phyloP scores from a whole-genome alignment of 2,888 invertebrate species.

The Plusia festucae region DNA sequence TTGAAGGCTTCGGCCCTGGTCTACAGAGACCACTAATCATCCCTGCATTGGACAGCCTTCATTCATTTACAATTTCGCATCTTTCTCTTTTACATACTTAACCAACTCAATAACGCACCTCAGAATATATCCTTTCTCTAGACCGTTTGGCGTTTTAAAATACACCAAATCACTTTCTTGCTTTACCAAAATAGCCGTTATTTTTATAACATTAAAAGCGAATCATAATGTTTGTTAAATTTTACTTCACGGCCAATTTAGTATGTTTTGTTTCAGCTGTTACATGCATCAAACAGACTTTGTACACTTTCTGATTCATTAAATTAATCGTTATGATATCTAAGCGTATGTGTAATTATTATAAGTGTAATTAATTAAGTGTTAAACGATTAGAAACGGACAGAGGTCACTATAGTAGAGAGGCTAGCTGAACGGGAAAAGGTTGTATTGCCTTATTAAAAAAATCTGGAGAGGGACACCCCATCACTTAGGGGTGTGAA shows the following conservation, averaged over 20 bases:
- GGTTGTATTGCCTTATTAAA: too few species aligned
- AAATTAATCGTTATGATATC: conserved; percentile 9
- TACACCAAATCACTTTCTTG: background rate
- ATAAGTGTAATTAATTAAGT: background rate
- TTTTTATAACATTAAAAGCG: background rate
- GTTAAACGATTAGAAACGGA: background rate
- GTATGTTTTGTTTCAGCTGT: background rate
- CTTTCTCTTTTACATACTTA: too few species aligned
- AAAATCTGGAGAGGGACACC: too few species aligned
- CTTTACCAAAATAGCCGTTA: background rate
- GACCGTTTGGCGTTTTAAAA: too few species aligned
- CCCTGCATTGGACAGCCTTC: too few species aligned
- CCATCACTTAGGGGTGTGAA: too few species aligned
- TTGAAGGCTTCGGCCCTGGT: too few species aligned
- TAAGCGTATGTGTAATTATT: conserved; percentile 24
- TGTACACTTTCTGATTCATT: conserved; percentile 17
- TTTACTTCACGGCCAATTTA: conserved; percentile 13
- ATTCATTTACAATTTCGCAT: too few species aligned
- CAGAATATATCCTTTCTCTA: too few species aligned
- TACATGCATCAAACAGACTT: conserved; percentile 6
- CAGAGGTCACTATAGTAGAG: background rate
- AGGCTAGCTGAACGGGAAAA: too few species aligned
- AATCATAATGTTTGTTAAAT: background rate
- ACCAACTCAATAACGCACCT: too few species aligned
- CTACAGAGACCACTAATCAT: too few species aligned